Base-by-base conservation (phyloP, 2,797 vertebrate genomes). In the Dallia pectoralis region DNA sequence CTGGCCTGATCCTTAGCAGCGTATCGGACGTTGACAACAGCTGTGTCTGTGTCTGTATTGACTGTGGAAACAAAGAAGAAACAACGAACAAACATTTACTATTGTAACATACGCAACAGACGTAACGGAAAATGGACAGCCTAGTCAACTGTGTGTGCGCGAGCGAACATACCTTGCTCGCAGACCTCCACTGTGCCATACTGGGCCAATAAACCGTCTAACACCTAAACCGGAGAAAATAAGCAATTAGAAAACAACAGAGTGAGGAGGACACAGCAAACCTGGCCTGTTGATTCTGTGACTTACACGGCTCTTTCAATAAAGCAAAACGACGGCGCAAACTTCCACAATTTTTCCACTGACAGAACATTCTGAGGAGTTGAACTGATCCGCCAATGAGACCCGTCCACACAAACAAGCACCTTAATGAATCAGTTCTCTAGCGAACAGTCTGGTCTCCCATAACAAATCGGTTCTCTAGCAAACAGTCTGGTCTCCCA, bases 11-110 rank as follows among this genome's bases (percentile, higher is more conserved):
- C 97, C 93, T 97, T 99, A 86, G 94, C 94, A 87, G 87, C 95
- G 47, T 98, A 99, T 78, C 97, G 96, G 86, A 99, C 97, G 81
- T 99, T 99, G 90, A 99, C 97, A 64, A 99, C 97, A 69, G 98
- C 98, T 67, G 97, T 99, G 90, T 99, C 97, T 1, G 96, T 98
- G 82, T 99, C 98, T 80, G 97, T 99, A 94, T 98, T 99, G 90
- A 99, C 98, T 99, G 82, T 72, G 86, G 86, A 82, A 77, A 71
- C 16, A 67, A 4, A n/a, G 27, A 11, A 61, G 27, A 40, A 11
- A 74, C 62, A 32, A 76, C 18, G 69, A 33, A 67, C 27, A 49
- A 40, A 62, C 9, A 14, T 19, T 12, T 18, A 11, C 11, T 30
- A 22, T 14, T 62, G 29, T 5, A 29, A n/a, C 22, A 30, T 40